phyloP scores from a whole-genome alignment of 2,113 vertebrate species.

The Gallinago undulata region DNA sequence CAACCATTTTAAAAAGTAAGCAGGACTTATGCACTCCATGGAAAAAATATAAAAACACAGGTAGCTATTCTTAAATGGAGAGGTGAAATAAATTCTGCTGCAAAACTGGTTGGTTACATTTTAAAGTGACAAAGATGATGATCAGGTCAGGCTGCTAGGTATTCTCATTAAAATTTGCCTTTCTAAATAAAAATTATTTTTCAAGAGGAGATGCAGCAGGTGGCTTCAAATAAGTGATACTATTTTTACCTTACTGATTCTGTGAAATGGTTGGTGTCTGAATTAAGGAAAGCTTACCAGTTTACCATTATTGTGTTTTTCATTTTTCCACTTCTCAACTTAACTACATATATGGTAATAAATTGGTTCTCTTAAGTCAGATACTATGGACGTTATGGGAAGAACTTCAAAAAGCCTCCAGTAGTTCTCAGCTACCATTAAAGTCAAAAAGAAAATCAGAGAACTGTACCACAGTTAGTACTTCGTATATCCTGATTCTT shows the following conservation, averaged over 20 bases:
- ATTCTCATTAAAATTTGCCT: not conserved
- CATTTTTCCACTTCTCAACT: not conserved
- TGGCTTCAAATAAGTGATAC: not conserved
- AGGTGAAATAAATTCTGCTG: not conserved
- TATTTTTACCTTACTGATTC: not conserved
- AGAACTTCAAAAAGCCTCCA: not conserved
- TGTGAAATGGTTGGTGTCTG: not conserved
- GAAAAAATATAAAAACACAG: not conserved
- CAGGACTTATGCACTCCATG: not conserved
- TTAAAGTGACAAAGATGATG: not conserved
- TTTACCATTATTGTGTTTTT: not conserved
- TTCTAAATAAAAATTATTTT: not conserved
- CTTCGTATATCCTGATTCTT: not conserved
- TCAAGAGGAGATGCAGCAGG: not conserved
- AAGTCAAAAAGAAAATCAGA: not conserved
- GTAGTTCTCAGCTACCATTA: not conserved
- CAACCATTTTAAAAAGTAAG: not conserved
- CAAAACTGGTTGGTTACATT: not conserved
- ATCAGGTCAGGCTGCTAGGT: not conserved
- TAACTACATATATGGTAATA: not conserved
- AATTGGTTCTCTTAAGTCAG: not conserved
- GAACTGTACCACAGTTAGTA: not conserved
- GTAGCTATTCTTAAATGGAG: not conserved
- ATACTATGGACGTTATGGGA: not conserved
- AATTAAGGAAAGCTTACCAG: not conserved